These are phyloP conservation scores for Vireo griseus DNA, from an alignment of 2,797 vertebrate genomes.

Conservation along the genomic window DNA sequence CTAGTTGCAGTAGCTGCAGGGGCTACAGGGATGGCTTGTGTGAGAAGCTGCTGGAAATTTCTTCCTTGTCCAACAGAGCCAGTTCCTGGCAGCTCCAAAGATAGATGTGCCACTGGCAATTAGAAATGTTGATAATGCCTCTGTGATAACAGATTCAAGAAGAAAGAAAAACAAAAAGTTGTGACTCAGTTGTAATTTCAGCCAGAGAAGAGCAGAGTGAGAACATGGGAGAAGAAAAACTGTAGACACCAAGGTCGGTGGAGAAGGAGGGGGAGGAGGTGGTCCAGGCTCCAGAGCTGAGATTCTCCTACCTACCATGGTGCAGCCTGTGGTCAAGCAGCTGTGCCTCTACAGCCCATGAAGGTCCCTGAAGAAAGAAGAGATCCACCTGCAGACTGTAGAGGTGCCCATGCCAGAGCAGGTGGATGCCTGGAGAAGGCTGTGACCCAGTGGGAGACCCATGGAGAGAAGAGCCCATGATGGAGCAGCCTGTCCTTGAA, in stretches of 20 bases:
- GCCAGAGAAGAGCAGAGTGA: background rate
- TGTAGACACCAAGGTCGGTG: background rate
- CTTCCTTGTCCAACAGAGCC: background rate
- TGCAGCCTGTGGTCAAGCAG: rapidly evolving
- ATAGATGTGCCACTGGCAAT: too few species aligned
- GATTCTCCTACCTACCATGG: background rate
- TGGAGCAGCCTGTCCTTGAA: background rate
- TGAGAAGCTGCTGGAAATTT: background rate
- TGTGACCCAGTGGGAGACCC: background rate
- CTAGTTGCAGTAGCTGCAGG: background rate
- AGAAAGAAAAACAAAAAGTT: background rate
- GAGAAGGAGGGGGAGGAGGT: background rate
- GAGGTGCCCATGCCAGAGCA: rapidly evolving
- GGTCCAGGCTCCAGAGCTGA: background rate
- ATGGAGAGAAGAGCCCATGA: background rate
- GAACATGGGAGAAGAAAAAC: background rate
- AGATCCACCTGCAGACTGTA: background rate
- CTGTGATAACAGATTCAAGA: background rate
- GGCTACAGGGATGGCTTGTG: background rate
- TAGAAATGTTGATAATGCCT: background rate
- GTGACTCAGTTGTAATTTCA: background rate
- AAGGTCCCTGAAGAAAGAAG: background rate
- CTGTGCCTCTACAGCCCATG: background rate
- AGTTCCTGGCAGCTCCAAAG: background rate
- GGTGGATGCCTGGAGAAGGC: background rate